A percentile compares a stretch with the other conserved stretches of the same genome.
These are phyloP conservation scores for Bombus fervidus DNA, from an alignment of 1,140 invertebrate genomes.

Conservation along the genomic window DNA sequence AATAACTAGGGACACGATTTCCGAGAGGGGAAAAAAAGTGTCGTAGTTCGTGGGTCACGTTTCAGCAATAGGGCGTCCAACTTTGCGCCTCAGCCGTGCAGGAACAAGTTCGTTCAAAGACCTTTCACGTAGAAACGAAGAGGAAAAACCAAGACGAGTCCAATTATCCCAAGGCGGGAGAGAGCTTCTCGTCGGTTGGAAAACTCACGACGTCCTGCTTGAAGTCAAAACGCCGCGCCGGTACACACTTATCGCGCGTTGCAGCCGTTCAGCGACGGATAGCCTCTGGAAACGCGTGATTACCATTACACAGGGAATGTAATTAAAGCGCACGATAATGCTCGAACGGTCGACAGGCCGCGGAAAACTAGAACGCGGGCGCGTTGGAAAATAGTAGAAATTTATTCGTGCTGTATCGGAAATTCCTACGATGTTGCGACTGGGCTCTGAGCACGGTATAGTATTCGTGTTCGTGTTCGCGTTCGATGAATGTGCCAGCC, in stretches of 20 bases:
- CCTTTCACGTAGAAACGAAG: not conserved
- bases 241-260: not conserved
- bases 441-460: not conserved
- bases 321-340: constrained; percentile 35
- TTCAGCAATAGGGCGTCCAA: too few relatives aligned
- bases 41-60: too few relatives aligned
- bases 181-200: not conserved
- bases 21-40: too few relatives aligned
- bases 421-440: not conserved
- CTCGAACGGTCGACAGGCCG: constrained; percentile 27
- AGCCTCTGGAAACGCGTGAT: not conserved
- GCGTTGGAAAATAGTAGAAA: not conserved
- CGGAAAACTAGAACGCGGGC: constrained; percentile 6
- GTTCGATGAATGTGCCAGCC: not conserved
- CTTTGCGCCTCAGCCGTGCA: too few relatives aligned
- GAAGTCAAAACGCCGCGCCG: not conserved
- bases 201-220: not conserved
- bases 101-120: too few relatives aligned
- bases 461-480: not conserved
- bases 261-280: not conserved
- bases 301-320: not conserved
- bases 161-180: not conserved
- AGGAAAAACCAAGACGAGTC: not conserved
- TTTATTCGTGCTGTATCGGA: not conserved
- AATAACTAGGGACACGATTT: too few relatives aligned